Evolutionary conservation across 2,797 vertebrate genomes (phyloP), one percentile per base, ranked within the genome.

Genomic region (Triplophysa bombifrons): DNA sequence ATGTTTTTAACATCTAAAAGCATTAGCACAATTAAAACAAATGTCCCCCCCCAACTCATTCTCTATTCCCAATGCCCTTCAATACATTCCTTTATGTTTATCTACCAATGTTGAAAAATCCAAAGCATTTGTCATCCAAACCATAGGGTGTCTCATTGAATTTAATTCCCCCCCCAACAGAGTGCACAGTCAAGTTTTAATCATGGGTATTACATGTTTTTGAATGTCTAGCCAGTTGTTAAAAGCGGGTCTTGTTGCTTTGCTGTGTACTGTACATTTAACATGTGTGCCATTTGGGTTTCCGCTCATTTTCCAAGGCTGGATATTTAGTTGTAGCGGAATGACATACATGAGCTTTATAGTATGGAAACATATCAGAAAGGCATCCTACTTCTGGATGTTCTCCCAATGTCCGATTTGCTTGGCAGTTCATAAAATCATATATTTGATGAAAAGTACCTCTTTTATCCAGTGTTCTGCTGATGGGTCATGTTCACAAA

Each of bases 401-500:
- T 83, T 86, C 80, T 86, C 71, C 80, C 83, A 66, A 27, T 75
- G 84, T 65, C 82, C 27, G 72, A 81, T 84, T 85, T 76, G 86
- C 80, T 90, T 92, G 89, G 90, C 91, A 90, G 88, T 89, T 91
- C 74, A 80, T 81, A 48, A 58, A 66, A 75, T 58, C 60, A 58
- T 58, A 8, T 12, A 83, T 81, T 80, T 65, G 65, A 46, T 64
- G 66, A 72, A 72, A 46, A 64, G 76, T 58, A 74, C 27, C 30
- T 63, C 30, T 64, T 72, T 80, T 76, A 81, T 65, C 20, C 50
- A 73, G 70, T 60, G 75, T 63, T 77, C 69, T 82, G 72, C 60
- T 74, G 56, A 70, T 72, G 60, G 34, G 48, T n/a, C 30, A 44
- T 64, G 25, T 80, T 83, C 72, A 66, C 27, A 13, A 69, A 67